Percentiles rank a stretch among this genome's conserved stretches.
phyloP scores from a whole-genome alignment of 2,888 invertebrate genomes.

The Elysia crispata region DNA sequence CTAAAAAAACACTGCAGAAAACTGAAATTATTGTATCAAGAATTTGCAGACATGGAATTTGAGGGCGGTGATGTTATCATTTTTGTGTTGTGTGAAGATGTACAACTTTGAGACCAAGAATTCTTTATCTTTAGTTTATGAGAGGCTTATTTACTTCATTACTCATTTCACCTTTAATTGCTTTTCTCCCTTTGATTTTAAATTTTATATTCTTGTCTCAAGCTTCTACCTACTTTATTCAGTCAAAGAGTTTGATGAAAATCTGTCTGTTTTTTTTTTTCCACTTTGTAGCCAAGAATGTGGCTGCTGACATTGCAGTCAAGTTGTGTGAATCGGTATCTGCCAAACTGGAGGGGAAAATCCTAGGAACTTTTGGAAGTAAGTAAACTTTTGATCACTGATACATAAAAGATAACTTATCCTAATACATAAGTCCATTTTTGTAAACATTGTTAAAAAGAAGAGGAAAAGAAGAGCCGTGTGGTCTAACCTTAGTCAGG shows the following conservation, averaged over 20 bases:
- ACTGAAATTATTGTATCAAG: too few relatives aligned
- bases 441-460: too few relatives aligned
- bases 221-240: not conserved
- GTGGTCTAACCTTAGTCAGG: too few relatives aligned
- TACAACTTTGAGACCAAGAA: too few relatives aligned
- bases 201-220: not conserved
- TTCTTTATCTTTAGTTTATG: too few relatives aligned
- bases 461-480: too few relatives aligned
- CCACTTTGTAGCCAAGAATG: slow-evolving; percentile 93
- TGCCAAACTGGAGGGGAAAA: slow-evolving; percentile 91
- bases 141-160: too few relatives aligned
- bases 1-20: too few relatives aligned
- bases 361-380: slow-evolving; percentile 92
- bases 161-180: not conserved
- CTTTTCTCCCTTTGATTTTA: not conserved
- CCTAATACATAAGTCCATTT: too few relatives aligned
- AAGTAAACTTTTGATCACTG: slow-evolving; percentile 53
- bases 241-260: not conserved
- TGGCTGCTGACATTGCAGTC: slow-evolving; percentile 95
- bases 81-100: too few relatives aligned
- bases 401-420: not conserved
- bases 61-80: too few relatives aligned
- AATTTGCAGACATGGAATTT: too few relatives aligned
- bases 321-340: slow-evolving; percentile 96
- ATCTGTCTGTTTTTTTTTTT: not conserved